Evolutionary conservation across 2,888 invertebrate species (phyloP).

Genomic region (Cerastis leucographa): DNA sequence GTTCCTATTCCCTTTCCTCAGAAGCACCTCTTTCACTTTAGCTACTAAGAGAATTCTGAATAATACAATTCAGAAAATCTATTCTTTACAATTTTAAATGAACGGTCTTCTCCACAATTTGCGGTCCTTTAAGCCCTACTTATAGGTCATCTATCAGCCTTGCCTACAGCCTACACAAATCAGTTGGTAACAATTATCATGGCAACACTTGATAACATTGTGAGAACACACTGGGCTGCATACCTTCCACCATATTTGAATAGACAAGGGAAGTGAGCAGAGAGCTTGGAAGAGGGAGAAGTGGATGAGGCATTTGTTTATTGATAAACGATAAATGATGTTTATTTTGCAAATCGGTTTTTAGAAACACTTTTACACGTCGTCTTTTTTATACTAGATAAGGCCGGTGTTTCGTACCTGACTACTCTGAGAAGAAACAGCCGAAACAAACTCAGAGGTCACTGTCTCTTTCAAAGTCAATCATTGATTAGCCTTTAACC

Average conservation of each 20-base stretch:
- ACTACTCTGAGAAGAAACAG: too few relatives aligned
- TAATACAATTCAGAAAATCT: not conserved
- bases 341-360: too few relatives aligned
- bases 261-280: slow-evolving; percentile 51
- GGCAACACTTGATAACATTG: slow-evolving; percentile 37
- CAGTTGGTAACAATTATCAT: slow-evolving; percentile 22
- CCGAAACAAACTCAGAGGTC: too few relatives aligned
- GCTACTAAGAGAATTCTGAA: too few relatives aligned
- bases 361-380: too few relatives aligned
- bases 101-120: slow-evolving; percentile 39
- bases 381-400: too few relatives aligned
- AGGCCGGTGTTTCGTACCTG: too few relatives aligned
- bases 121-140: slow-evolving; percentile 17
- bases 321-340: too few relatives aligned
- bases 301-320: slow-evolving; percentile 12
- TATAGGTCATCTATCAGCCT: slow-evolving; percentile 20
- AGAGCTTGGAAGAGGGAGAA: not conserved
- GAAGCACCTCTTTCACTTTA: not conserved
- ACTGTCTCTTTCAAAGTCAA: too few relatives aligned
- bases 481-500: too few relatives aligned
- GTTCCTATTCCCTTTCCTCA: too few relatives aligned
- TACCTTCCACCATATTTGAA: slow-evolving; percentile 60
- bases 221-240: slow-evolving; percentile 45
- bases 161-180: slow-evolving; percentile 20
- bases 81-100: slow-evolving; percentile 41